Percentiles rank a stretch among this genome's conserved stretches.
phyloP scores from a whole-genome alignment of 2,797 vertebrate species.

The Thunnus albacares region DNA sequence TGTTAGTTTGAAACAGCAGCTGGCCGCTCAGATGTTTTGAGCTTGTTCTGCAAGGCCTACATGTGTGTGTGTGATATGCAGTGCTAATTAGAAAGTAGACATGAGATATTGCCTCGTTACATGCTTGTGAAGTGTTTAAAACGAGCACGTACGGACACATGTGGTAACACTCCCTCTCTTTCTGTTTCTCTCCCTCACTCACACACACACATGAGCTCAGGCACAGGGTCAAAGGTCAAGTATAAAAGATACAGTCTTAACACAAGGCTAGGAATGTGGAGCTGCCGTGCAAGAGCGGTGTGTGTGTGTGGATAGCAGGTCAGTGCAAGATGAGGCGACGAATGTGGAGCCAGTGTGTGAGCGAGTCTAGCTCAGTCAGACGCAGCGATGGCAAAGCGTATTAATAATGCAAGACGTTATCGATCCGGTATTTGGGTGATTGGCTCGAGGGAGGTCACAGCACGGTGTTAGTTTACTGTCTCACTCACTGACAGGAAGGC shows the following conservation, averaged over 20 bases:
- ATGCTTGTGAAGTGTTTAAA: conserved; percentile 18
- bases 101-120: conserved; percentile 22
- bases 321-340: conserved; percentile 62
- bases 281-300: conserved; percentile 56
- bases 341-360: conserved; percentile 77
- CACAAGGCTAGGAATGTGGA: conserved; percentile 74
- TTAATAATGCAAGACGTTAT: conserved; percentile 53
- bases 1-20: conserved; percentile 76
- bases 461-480: conserved; percentile 7
- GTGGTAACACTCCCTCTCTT: not conserved
- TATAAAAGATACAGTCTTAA: conserved; percentile 48
- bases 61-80: conserved; percentile 10
- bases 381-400: conserved; percentile 27
- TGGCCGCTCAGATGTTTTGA: conserved; percentile 61
- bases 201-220: conserved; percentile 2
- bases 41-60: conserved; percentile 34
- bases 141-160: not conserved
- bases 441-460: conserved; percentile 39
- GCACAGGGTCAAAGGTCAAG: conserved; percentile 50
- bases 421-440: conserved; percentile 15
- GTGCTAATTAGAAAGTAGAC: conserved; percentile 3
- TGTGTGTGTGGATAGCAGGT: conserved; percentile 57
- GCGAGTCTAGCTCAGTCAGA: conserved; percentile 38
- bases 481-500: not conserved
- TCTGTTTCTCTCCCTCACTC: conserved; percentile 4